Conservation (phyloP, 2,797 vertebrate genomes). For the Sebastes elongatus region DNA sequence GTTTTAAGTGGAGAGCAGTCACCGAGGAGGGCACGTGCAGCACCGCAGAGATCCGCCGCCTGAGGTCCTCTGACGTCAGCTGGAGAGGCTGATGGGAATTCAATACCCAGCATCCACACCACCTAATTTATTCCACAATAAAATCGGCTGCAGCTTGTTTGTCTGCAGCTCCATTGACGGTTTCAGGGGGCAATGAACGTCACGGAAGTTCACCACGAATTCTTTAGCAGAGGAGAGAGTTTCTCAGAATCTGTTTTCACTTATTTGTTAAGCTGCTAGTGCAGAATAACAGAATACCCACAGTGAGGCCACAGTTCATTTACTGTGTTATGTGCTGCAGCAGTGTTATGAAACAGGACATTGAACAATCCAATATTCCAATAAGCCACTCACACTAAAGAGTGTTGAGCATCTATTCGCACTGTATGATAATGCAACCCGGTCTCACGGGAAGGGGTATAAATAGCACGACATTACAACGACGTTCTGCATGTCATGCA, state of each 20-base stretch:
- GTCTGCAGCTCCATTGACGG: constrained; percentile 26
- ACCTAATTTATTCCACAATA: constrained; percentile 58
- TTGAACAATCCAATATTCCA: constrained; percentile 14
- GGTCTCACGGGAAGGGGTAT: too few species aligned
- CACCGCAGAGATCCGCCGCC: constrained; percentile 46
- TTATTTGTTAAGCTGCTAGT: background rate
- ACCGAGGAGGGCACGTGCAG: constrained; percentile 35
- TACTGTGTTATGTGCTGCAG: background rate
- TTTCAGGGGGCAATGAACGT: background rate
- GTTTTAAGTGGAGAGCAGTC: constrained; percentile 36
- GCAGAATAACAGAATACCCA: background rate
- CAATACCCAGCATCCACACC: constrained; percentile 58
- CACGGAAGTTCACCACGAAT: constrained; percentile 1
- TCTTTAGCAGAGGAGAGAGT: background rate
- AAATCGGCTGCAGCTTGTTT: constrained; percentile 50
- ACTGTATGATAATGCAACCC: background rate
- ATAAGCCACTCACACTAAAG: background rate
- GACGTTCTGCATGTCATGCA: too few species aligned
- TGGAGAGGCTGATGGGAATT: constrained; percentile 68
- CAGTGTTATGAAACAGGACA: background rate
- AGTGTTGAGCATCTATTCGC: background rate
- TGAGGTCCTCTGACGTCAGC: constrained; percentile 63
- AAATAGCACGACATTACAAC: fast-evolving
- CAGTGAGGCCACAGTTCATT: background rate
- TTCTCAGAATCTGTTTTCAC: background rate